Base-by-base conservation (phyloP, 1,140 invertebrate genomes). In the Luehdorfia chinensis region DNA sequence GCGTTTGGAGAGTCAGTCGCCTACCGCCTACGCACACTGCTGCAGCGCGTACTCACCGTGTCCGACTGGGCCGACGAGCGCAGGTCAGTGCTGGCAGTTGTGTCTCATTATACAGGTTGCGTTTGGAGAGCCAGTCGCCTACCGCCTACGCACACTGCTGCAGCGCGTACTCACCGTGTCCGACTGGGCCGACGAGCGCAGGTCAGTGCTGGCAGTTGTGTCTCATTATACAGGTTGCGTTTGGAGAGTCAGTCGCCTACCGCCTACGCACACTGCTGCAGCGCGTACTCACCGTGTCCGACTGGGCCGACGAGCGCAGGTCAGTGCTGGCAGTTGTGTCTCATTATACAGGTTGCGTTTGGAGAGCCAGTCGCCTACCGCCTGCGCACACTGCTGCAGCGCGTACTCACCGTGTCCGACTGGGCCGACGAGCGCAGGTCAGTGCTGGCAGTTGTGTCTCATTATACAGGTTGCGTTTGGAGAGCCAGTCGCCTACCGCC, bases 121-220 rank as follows among this genome's bases (percentile, higher is more conserved):
- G n/a, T n/a, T n/a, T n/a, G n/a, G 94, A 97, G 70, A 91, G 93
- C 66, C 91, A 96, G 21, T 97, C 96, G 59, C 97, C 97, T 97
- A 93, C 73, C 92, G 95, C 76, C 89, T 98, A 14, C 89, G 97
- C 41, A 91, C 93, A 47, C 87, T 98, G 39, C 83, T 98, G n/a
- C 92, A 94, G 52, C 93, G 92, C 72, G 93, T 97, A 11, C 87
- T 98, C 5, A 94, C 94, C 4, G 92, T 96, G 1, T 93, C 92
- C 57, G 93, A 95, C 63, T 95, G 94, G 94, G 92, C 92, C 0
- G 87, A 88, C 1, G 88, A 91, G 28, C 90, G 92, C 73, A 90
- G 92, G 93, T 95, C 84, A 83, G 84, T 83, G n/a, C n/a, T n/a
- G n/a, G n/a, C n/a, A n/a, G n/a, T n/a, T n/a, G n/a, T n/a, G n/a